A percentile compares a stretch with the other conserved stretches of the same genome.
Evolutionary conservation across 1,140 invertebrate species (phyloP).

Genomic region (Cotesia vestalis): DNA sequence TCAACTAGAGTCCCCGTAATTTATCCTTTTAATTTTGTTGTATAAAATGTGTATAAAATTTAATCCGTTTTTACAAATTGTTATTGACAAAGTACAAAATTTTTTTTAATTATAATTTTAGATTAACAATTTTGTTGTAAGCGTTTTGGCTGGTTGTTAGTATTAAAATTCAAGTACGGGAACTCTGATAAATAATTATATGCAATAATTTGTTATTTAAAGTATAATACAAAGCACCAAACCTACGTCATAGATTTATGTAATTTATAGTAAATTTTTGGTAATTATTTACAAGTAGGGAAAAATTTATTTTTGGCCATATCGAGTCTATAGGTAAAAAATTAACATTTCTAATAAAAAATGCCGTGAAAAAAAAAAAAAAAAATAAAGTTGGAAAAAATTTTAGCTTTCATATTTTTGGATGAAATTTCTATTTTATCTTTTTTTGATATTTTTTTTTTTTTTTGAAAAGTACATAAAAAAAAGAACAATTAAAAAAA

Average conservation of each 20-base stretch:
- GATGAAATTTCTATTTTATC: too few species aligned
- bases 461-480: too few species aligned
- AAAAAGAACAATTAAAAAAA: too few species aligned
- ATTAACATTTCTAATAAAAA: too few species aligned
- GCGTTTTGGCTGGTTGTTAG: neutral
- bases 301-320: too few species aligned
- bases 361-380: too few species aligned
- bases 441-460: too few species aligned
- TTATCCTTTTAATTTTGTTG: conserved; percentile 29
- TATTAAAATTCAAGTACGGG: neutral
- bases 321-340: too few species aligned
- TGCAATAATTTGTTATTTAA: conserved; percentile 27
- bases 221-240: conserved; percentile 55
- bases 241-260: conserved; percentile 32
- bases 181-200: neutral
- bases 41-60: conserved; percentile 56
- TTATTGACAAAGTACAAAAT: conserved; percentile 53
- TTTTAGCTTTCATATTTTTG: too few species aligned
- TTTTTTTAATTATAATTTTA: conserved; percentile 38
- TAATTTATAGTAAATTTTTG: neutral
- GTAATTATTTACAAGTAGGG: too few species aligned
- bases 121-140: conserved; percentile 4
- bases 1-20: conserved; percentile 12
- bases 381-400: too few species aligned
- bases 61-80: conserved; percentile 42